Percentiles rank a stretch among this genome's conserved stretches.
Evolutionary conservation across 2,113 vertebrate genomes (phyloP).

Genomic region (Argyrosomus japonicus): DNA sequence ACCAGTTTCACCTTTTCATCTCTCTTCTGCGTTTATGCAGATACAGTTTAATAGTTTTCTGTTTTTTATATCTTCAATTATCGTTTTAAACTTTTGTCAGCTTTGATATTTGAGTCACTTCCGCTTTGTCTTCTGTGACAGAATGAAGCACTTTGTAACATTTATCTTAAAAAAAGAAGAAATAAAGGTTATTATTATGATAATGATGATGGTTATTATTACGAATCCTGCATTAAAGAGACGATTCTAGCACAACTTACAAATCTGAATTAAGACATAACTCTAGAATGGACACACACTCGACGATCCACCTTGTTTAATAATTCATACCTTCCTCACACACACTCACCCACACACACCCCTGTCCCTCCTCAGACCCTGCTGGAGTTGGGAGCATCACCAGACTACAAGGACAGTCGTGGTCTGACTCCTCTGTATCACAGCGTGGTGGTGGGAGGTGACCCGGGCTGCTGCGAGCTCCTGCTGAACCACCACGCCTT

Average conservation of each 20-base stretch:
- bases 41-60: not conserved
- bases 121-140: not conserved
- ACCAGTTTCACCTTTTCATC: not conserved
- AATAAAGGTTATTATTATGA: not conserved
- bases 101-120: not conserved
- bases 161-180: not conserved
- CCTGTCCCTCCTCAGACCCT: conserved; percentile 84
- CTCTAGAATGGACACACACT: too few species aligned
- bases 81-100: not conserved
- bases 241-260: not conserved
- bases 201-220: not conserved
- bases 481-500: conserved; percentile 89
- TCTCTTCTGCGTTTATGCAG: not conserved
- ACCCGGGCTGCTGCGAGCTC: conserved; percentile 94
- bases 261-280: not conserved
- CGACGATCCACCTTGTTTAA: not conserved
- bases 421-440: conserved; percentile 95
- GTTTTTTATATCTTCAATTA: not conserved
- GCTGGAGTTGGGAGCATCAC: conserved; percentile 92
- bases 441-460: conserved; percentile 92
- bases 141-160: not conserved
- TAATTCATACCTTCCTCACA: not conserved
- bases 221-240: not conserved
- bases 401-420: conserved; percentile 95
- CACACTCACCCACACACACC: not conserved